Base-by-base conservation (phyloP, 2,113 vertebrate species). In the Syrmaticus mikado region DNA sequence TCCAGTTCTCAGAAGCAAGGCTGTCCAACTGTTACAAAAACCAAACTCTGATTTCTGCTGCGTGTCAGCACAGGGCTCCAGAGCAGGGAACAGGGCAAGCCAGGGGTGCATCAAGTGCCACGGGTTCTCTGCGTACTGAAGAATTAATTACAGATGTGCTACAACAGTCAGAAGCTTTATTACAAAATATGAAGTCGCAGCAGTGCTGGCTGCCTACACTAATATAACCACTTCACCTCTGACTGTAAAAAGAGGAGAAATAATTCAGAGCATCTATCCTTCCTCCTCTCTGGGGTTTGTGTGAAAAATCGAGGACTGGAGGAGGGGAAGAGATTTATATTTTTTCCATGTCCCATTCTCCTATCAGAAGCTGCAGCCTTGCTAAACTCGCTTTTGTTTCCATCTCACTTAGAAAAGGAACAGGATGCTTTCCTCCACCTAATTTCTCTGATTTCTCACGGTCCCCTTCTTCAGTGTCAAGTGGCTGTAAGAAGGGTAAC, bases 401-500 rank as follows among this genome's bases (percentile, higher is more conserved):
- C 17, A 3, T 14, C 19, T 11, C 17, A 18, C 41, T 72, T 48
- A 61, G 34, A 48, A 92, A 28, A 65, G 7, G 20, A 80, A 38
- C 3, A 3, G 13, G 24, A 82, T 8, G 46, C 27, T 4, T 3
- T 0, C 17, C 25, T 68, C 40, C 4, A 27, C 14, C 8, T 10
- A 68, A 72, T 43, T 71, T 57, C 20, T 16, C 32, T 40, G 13
- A 52, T 24, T 81, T 53, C n/a, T 61, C 25, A 6, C 17, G 5
- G 25, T 28, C 1, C 6, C 6, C 24, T 45, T 89, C 19, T 74
- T 41, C 61, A 64, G 17, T 2, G 12, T 6, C 34, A 67, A 73
- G 21, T 0, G 0, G 10, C 25, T 70, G 16, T 32, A 34, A 74
- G 27, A 46, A 0, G 0, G 4, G 21, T 25, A 72, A 61, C 7